phyloP scores from a whole-genome alignment of 2,888 invertebrate genomes.

The Dryobota labecula region DNA sequence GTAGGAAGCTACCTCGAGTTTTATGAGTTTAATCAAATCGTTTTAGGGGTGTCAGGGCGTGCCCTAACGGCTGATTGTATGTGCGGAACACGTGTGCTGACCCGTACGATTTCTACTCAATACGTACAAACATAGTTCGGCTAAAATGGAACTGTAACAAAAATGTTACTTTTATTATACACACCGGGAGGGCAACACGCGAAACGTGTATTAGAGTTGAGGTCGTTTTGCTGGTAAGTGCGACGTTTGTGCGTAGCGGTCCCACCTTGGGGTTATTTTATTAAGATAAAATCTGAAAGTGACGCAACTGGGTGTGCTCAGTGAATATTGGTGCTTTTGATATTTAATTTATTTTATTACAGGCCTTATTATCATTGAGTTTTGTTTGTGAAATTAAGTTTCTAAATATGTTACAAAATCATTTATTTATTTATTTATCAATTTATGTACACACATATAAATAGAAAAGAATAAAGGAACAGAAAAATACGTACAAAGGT shows the following conservation, averaged over 20 bases:
- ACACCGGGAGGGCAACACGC: slow-evolving; percentile 75
- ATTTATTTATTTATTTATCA: too few relatives aligned
- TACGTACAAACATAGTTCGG: slow-evolving; percentile 72
- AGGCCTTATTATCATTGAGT: slow-evolving; percentile 4
- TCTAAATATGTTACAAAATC: not conserved
- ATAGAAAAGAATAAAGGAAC: too few relatives aligned
- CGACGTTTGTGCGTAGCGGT: slow-evolving; percentile 71
- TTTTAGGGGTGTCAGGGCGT: slow-evolving; percentile 84
- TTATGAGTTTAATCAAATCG: slow-evolving; percentile 89
- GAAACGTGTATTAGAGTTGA: slow-evolving; percentile 79
- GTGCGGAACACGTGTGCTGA: slow-evolving; percentile 83
- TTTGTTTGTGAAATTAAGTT: slow-evolving; percentile 16
- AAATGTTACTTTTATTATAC: slow-evolving; percentile 76
- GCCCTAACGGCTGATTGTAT: slow-evolving; percentile 84
- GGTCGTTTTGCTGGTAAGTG: slow-evolving; percentile 70
- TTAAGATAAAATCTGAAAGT: slow-evolving; percentile 70
- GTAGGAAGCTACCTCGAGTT: slow-evolving; percentile 79
- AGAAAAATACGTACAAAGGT: too few relatives aligned
- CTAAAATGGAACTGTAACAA: slow-evolving; percentile 74
- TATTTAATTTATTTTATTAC: slow-evolving; percentile 50
- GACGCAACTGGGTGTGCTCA: slow-evolving; percentile 53
- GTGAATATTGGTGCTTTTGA: slow-evolving; percentile 53
- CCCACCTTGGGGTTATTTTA: slow-evolving; percentile 69
- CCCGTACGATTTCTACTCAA: slow-evolving; percentile 72
- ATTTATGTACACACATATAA: too few relatives aligned